phyloP scores from a whole-genome alignment of 2,888 invertebrate genomes.

The Lasioglossum calceatum region DNA sequence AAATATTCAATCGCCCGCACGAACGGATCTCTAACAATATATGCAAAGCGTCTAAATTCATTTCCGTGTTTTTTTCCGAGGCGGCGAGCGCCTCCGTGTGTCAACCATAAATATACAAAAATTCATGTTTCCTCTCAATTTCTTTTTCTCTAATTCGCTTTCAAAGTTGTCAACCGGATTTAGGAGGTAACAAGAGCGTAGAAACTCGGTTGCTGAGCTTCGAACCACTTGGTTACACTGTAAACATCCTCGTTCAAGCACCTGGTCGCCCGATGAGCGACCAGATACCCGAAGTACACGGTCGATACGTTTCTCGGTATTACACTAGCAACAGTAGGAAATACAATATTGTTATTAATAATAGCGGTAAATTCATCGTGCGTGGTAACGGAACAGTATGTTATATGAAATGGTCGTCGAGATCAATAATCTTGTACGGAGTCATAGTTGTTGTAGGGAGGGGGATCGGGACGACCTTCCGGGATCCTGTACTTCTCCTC shows the following conservation, averaged over 20 bases:
- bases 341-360: slow-evolving; percentile 62
- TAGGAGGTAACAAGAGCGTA: slow-evolving; percentile 12
- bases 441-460: slow-evolving; percentile 81
- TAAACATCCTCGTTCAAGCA: slow-evolving; percentile 56
- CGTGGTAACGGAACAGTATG: slow-evolving; percentile 56
- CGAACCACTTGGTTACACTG: slow-evolving; percentile 54
- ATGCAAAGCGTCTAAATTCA: slow-evolving; percentile 62
- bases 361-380: slow-evolving; percentile 60
- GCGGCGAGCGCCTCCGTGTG: slow-evolving; percentile 16
- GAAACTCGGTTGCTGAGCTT: slow-evolving; percentile 47
- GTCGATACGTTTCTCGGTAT: slow-evolving; percentile 47
- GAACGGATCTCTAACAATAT: slow-evolving; percentile 42
- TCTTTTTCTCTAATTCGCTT: neutral
- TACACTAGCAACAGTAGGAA: slow-evolving; percentile 66
- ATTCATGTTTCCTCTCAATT: neutral
- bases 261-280: slow-evolving; percentile 40
- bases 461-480: slow-evolving; percentile 83
- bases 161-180: neutral
- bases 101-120: slow-evolving; percentile 51
- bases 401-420: slow-evolving; percentile 48
- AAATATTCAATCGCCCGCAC: slow-evolving; percentile 21
- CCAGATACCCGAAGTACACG: slow-evolving; percentile 60
- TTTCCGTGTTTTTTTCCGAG: slow-evolving; percentile 24
- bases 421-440: slow-evolving; percentile 81
- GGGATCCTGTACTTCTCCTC: slow-evolving; percentile 91